Conservation (phyloP, 2,113 vertebrate genomes). For the Barbus barbus region DNA sequence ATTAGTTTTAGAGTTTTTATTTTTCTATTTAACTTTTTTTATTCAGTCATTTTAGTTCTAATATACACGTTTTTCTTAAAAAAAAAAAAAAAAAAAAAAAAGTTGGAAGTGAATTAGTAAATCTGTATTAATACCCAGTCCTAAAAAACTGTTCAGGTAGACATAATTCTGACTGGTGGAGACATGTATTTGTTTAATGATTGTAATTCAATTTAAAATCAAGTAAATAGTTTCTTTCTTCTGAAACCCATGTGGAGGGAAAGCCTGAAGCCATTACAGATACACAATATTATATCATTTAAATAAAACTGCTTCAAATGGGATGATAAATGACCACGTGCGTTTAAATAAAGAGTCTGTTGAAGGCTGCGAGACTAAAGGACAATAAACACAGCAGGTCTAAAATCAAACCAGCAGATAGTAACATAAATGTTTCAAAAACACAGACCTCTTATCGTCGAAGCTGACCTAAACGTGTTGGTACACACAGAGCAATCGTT, state of each 20-base stretch:
- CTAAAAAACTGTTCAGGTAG: too few species aligned
- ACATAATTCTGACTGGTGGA: too few species aligned
- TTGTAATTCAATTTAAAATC: background rate
- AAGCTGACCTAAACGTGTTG: slow-evolving; percentile 35
- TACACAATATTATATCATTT: background rate
- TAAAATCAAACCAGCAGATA: slow-evolving; percentile 21
- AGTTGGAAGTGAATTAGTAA: too few species aligned
- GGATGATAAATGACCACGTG: background rate
- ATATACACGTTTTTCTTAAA: too few species aligned
- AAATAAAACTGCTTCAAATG: background rate
- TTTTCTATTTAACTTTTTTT: too few species aligned
- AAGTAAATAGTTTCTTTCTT: too few species aligned
- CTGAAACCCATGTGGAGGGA: too few species aligned
- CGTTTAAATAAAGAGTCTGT: background rate
- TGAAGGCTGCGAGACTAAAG: background rate
- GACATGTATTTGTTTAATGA: too few species aligned
- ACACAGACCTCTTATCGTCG: background rate
- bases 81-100: too few species aligned
- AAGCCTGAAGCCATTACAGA: background rate
- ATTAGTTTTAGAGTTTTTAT: too few species aligned
- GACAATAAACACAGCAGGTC: background rate
- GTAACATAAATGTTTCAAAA: background rate
- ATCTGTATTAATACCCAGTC: too few species aligned
- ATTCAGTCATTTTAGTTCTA: too few species aligned
- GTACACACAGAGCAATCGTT: slow-evolving; percentile 18